Evolutionary conservation across 1,140 invertebrate species (phyloP).

Genomic region (Cyclargus thomasi): DNA sequence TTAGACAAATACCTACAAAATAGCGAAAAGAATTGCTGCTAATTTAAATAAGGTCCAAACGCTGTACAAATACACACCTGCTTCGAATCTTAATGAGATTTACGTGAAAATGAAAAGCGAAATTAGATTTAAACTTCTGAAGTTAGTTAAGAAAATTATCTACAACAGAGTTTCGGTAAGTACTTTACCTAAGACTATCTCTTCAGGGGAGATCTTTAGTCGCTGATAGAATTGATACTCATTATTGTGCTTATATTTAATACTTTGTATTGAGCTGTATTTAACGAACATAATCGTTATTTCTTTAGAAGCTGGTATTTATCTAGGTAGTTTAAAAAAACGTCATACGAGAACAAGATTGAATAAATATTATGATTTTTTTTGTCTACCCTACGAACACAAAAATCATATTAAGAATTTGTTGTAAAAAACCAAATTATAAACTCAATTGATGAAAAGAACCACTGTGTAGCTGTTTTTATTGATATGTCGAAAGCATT

Average conservation of each 20-base stretch:
- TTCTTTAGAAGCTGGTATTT: no score
- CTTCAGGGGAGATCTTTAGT: not conserved
- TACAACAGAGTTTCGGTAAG: not conserved
- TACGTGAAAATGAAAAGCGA: slow-evolving; percentile 8
- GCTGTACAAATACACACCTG: slow-evolving; percentile 2
- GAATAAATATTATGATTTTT: no score
- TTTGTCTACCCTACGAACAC: no score
- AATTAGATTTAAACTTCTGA: slow-evolving; percentile 1
- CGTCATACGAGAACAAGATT: no score
- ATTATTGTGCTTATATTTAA: not conserved
- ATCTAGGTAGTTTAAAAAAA: no score
- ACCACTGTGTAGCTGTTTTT: no score
- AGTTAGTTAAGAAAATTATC: slow-evolving; percentile 11
- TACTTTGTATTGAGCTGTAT: no score
- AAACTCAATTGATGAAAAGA: no score
- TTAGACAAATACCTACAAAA: not conserved
- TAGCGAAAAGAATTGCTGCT: slow-evolving; percentile 1
- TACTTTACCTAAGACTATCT: not conserved
- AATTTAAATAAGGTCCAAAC: slow-evolving; percentile 10
- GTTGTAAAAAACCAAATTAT: no score
- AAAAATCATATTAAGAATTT: no score
- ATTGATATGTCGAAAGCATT: no score
- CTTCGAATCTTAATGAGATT: slow-evolving; percentile 7
- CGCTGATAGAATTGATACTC: not conserved
- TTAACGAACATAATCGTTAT: no score